A percentile compares a stretch with the other conserved stretches of the same genome.
Evolutionary conservation across 2,113 vertebrate species (phyloP).

Genomic region (Chaenogobius annularis): DNA sequence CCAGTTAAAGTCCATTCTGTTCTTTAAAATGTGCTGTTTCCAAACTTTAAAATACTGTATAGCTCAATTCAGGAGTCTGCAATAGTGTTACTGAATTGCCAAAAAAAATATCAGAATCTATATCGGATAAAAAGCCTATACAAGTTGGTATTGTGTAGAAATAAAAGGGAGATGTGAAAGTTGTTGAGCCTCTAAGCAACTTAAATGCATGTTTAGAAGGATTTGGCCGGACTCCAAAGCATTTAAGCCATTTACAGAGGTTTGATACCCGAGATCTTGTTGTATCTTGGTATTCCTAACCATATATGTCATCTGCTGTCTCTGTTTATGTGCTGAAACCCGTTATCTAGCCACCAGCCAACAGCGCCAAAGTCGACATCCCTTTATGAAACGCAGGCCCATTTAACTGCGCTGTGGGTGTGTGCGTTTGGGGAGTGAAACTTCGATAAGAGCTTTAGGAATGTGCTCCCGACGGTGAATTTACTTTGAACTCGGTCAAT

Average conservation of each 20-base stretch:
- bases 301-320: neutral
- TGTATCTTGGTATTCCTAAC: too few relatives aligned
- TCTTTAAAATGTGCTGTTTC: too few relatives aligned
- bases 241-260: neutral
- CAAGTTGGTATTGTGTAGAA: neutral
- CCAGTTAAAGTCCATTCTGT: too few relatives aligned
- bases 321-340: neutral
- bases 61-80: too few relatives aligned
- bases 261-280: neutral
- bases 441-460: slow-evolving; percentile 4
- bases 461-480: neutral
- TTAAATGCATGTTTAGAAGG: neutral
- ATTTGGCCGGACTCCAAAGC: neutral
- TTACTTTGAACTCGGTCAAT: neutral
- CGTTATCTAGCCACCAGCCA: neutral
- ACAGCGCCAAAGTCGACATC: neutral
- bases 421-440: neutral
- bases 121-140: neutral
- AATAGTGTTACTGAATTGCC: too few relatives aligned
- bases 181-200: slow-evolving; percentile 1
- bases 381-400: neutral
- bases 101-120: neutral
- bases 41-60: too few relatives aligned
- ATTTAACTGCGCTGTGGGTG: neutral
- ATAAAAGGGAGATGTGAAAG: neutral